These are phyloP conservation scores for Malacosoma neustria DNA, from an alignment of 2,888 invertebrate genomes.

Conservation along the genomic window DNA sequence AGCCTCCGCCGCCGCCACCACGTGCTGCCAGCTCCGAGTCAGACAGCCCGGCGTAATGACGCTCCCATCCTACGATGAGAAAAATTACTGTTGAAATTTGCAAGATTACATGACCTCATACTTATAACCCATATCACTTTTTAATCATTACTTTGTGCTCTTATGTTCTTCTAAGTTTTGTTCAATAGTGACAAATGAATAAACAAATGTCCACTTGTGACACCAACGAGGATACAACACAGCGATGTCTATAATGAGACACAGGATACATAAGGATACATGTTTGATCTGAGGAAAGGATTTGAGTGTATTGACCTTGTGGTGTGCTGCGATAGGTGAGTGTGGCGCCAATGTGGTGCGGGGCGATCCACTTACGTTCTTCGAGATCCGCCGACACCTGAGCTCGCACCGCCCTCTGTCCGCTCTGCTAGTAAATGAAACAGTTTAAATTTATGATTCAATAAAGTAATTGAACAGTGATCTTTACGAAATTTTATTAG, in stretches of 20 bases:
- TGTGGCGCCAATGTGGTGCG: constrained; percentile 86
- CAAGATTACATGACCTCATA: background rate
- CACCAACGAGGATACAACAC: too few relatives aligned
- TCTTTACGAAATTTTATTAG: too few relatives aligned
- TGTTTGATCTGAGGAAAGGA: constrained; percentile 21
- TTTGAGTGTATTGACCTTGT: constrained; percentile 76
- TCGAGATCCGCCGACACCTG: constrained; percentile 84
- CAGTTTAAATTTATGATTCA: too few relatives aligned
- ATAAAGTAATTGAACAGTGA: too few relatives aligned
- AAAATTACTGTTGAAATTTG: constrained; percentile 2
- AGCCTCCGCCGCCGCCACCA: constrained; percentile 52
- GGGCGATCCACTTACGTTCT: constrained; percentile 79
- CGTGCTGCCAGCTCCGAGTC: constrained; percentile 86
- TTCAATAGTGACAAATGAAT: background rate
- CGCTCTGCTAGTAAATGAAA: constrained; percentile 48
- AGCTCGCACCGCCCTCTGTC: constrained; percentile 80
- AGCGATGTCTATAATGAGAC: background rate
- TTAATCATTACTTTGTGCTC: background rate
- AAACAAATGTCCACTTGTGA: too few relatives aligned
- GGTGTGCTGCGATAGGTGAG: constrained; percentile 87
- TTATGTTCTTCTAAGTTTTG: background rate
- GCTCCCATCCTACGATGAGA: constrained; percentile 79
- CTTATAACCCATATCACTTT: background rate
- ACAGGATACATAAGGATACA: background rate
- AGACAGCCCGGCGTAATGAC: constrained; percentile 87